Base-by-base conservation (phyloP, 2,113 vertebrate species). In the Spermophilus dauricus region DNA sequence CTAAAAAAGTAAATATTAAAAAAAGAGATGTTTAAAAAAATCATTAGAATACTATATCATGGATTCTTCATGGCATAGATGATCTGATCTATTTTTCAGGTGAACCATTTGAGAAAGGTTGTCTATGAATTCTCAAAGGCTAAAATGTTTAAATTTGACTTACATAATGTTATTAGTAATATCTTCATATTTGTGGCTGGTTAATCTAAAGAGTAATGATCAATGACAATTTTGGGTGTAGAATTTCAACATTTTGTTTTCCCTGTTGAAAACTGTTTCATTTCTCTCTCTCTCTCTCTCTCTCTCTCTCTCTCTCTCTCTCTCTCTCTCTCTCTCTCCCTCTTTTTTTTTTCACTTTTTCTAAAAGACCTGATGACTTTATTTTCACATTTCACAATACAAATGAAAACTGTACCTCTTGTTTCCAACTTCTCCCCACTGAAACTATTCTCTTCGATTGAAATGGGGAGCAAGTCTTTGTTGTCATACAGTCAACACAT, bases 301-400 rank as follows among this genome's bases (percentile, higher is more conserved):
- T 16, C 14, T 53, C 51, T 53, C 51, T 53, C 14, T 16, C 51
- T 16, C 14, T 53, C 51, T 86, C 4, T 16, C 51, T 16, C 14
- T 16, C 51, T 16, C 14, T 5, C 12, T 1, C 51, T 53, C 14
- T 16, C 51, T 16, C 14, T 53, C 51, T 53, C n/a, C n/a, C n/a
- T 3, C 3, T n/a, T 45, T 45, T 45, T 45, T 45, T 45, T 8
- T 45, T 45, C 6, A 45, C 45, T 45, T 45, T 45, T 45, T 45
- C 69, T 91, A 97, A 98, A 98, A 78, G 53, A 83, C 89, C 70
- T 51, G 12, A 51, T 13, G 26, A 73, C 86, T 98, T 99, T 98
- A 98, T 99, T 99, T 96, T 86, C 94, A 86, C 34, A 61, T 95
- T 96, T 96, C 92, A 97, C 42, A 20, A 96, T 85, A 91, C 90